Percentiles rank a stretch among this genome's conserved stretches.
Evolutionary conservation across 2,888 invertebrate genomes (phyloP).

Genomic region (Netelia inedita): DNA sequence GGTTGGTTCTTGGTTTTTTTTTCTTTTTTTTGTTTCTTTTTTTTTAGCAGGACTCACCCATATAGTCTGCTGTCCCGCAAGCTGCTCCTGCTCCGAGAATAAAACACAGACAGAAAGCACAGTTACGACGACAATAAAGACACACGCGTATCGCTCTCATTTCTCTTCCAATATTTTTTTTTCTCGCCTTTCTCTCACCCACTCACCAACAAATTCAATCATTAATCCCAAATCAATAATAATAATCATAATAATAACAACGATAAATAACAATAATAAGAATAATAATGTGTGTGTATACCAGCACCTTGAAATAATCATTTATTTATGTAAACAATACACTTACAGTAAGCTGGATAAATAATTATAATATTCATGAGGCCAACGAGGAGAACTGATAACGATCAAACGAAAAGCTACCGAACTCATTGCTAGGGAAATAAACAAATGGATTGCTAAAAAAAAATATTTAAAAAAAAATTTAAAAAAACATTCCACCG

Average conservation of each 20-base stretch:
- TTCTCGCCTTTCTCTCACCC: slow-evolving; percentile 41
- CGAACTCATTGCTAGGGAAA: slow-evolving; percentile 57
- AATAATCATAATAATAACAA: slow-evolving; percentile 61
- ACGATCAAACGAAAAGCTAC: slow-evolving; percentile 50
- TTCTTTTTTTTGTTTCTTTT: slow-evolving; percentile 54
- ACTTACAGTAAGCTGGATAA: slow-evolving; percentile 77
- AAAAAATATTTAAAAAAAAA: too few relatives aligned
- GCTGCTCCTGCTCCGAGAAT: slow-evolving; percentile 90
- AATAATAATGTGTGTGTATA: slow-evolving; percentile 65
- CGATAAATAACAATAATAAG: slow-evolving; percentile 61
- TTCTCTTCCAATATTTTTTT: neutral
- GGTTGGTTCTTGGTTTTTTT: slow-evolving; percentile 12
- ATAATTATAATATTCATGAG: slow-evolving; percentile 76
- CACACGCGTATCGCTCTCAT: slow-evolving; percentile 42
- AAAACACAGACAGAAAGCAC: slow-evolving; percentile 81
- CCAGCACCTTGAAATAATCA: slow-evolving; percentile 77
- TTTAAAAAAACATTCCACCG: slow-evolving; percentile 12
- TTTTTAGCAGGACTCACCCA: slow-evolving; percentile 88
- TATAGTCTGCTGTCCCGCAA: slow-evolving; percentile 96
- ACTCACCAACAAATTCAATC: slow-evolving; percentile 64
- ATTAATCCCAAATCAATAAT: slow-evolving; percentile 64
- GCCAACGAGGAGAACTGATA: slow-evolving; percentile 70
- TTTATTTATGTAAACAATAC: slow-evolving; percentile 79
- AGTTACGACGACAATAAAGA: slow-evolving; percentile 75
- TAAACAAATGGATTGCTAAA: slow-evolving; percentile 48